Evolutionary conservation across 2,113 vertebrate genomes (phyloP), one percentile per base, ranked within the genome.

Genomic region (Amia ocellicauda): DNA sequence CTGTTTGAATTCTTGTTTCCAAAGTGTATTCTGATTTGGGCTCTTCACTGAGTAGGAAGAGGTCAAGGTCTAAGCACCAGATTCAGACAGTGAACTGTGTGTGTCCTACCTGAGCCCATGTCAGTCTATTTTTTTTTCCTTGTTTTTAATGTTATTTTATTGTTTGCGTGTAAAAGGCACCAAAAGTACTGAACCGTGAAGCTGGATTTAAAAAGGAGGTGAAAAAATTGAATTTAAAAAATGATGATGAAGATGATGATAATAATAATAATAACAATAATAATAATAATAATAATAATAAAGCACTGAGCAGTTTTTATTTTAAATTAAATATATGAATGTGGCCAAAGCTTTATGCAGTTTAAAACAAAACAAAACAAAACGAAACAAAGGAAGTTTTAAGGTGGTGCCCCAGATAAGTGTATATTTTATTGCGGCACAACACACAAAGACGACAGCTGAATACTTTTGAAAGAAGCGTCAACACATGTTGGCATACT

Each of bases 261-360:
- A 75, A 84, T 70, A 80, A 77, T 76, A 84, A 84, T n/a, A 60
- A 62, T 72, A 72, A 82, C 28, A 67, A 84, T 80, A 55, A 76
- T 66, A 61, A 71, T 8, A 36, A 71, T 69, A 68, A 71, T 58
- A 75, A 79, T 51, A 43, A 77, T 77, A 80, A 77, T 76, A 84
- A 84, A 84, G 90, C 90, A 91, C 91, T 90, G 90, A 92, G 89
- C 81, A 79, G 87, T 91, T 92, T 87, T 86, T 78, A 83, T 82
- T 81, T 88, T 88, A 86, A 84, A 91, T 93, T 90, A 89, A 91
- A 89, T 86, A 84, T 81, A 85, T 92, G 88, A 92, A 93, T 92
- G 91, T 93, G 93, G 93, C 93, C 92, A 93, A 94, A 96, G 93
- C 94, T 92, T 94, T 91, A 82, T 91, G 91, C 85, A 79, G 86